phyloP scores from a whole-genome alignment of 2,113 vertebrate genomes.

The Callocephalon fimbriatum region DNA sequence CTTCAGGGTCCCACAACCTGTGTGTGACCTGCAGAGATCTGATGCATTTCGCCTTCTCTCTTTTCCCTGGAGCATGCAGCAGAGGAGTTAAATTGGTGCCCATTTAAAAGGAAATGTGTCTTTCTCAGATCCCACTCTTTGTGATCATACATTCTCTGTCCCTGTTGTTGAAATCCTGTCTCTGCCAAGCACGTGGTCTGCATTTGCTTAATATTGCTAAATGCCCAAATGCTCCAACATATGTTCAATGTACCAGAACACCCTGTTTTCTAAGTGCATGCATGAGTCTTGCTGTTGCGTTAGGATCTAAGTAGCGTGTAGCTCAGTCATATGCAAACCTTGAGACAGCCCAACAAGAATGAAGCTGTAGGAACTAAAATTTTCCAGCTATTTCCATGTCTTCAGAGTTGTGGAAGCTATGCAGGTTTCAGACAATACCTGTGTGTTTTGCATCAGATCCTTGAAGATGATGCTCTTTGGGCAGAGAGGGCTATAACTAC shows the following conservation, averaged over 20 bases:
- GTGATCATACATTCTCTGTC: neutral
- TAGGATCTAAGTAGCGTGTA: neutral
- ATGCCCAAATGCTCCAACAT: neutral
- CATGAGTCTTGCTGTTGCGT: neutral
- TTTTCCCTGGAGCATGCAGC: neutral
- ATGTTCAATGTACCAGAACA: neutral
- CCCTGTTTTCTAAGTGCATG: neutral
- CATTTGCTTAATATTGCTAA: neutral
- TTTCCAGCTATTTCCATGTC: neutral
- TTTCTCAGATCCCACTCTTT: neutral
- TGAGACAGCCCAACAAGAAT: neutral
- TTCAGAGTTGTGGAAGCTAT: neutral
- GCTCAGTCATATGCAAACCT: neutral
- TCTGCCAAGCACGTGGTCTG: neutral
- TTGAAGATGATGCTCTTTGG: neutral
- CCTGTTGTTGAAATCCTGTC: neutral
- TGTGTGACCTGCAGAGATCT: neutral
- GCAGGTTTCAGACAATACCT: neutral
- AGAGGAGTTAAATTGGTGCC: slow-evolving; percentile 41
- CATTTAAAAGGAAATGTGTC: neutral
- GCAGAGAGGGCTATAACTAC: neutral
- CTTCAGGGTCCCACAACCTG: neutral
- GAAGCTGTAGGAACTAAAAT: neutral
- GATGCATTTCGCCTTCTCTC: neutral
- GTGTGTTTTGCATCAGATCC: neutral